Percentiles rank a stretch among this genome's conserved stretches.
Conservation (phyloP, 2,797 vertebrate genomes). For the Coilia nasus region DNA sequence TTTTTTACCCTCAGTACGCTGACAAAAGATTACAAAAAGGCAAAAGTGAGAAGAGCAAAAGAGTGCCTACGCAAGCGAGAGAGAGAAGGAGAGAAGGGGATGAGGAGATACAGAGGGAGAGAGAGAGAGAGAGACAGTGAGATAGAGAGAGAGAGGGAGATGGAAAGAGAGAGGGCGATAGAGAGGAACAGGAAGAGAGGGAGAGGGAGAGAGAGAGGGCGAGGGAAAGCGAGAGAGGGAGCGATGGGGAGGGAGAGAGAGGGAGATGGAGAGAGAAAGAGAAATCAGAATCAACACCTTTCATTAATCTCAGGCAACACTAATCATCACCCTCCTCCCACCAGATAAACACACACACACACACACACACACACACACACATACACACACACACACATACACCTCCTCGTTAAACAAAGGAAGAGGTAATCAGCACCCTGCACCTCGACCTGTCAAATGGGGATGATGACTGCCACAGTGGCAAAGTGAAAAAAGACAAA, state of each 20-base stretch:
- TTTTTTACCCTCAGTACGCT: neutral
- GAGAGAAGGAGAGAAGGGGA: slow-evolving; percentile 21
- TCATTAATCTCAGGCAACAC: slow-evolving; percentile 15
- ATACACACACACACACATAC: slow-evolving; percentile 1
- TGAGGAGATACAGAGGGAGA: neutral
- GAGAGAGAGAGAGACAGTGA: neutral
- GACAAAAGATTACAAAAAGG: slow-evolving; percentile 22
- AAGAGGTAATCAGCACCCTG: slow-evolving; percentile 5
- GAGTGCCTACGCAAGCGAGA: neutral
- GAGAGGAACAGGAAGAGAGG: neutral
- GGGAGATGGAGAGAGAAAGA: neutral
- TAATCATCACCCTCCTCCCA: neutral
- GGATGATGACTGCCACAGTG: slow-evolving; percentile 13
- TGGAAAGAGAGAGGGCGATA: neutral
- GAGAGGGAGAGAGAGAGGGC: neutral
- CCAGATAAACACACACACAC: neutral
- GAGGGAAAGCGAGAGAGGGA: neutral
- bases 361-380: neutral
- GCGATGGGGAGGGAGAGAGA: neutral
- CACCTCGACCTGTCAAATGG: slow-evolving; percentile 15
- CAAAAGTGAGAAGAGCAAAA: neutral
- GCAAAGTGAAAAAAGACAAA: neutral
- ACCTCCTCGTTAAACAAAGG: slow-evolving; percentile 20
- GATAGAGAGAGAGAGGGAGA: slow-evolving; percentile 6
- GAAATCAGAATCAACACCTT: slow-evolving; percentile 21